Base-by-base conservation (phyloP, 1,140 invertebrate genomes). In the Drosophila ogumai region DNA sequence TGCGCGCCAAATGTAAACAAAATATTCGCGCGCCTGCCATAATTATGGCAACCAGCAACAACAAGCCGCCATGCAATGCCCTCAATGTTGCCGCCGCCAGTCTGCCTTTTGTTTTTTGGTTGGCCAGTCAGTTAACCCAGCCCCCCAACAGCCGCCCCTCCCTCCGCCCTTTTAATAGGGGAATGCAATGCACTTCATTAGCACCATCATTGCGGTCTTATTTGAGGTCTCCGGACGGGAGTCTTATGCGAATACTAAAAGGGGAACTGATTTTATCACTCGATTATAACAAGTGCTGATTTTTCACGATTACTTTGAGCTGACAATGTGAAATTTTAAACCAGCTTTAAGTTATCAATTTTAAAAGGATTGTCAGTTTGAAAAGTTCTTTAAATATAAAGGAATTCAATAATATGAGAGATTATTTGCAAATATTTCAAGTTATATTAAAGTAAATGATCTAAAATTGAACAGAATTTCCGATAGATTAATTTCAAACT, bases 11-110 rank as follows among this genome's bases (percentile, higher is more conserved):
- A 90, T 90, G 86, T 90, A 90, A 90, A 90, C 85, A 90, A 90
- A 90, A 90, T 90, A 90, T 90, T 90, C 81, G 85, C 85, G 85
- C 85, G 85, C 85, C 85, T 90, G 85, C 81, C 85, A 90, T 90
- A 90, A 90, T 90, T 90, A 90, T 90, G 86, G 85, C 86, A 85
- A 81, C 85, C 79, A 58, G 49, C 75, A 66, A 52, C 57, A 65
- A 57, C 60, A 65, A 46, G 36, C 82, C 17, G 81, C 72, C 85
- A 88, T 74, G 84, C 84, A 78, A 64, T 77, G 59, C 63, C 66
- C 63, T 50, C 66, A 50, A 61, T 75, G 60, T 61, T 52, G 56
- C 40, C 43, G 28, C 32, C 41, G 25, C 34, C 31, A 54, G 64
- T 54, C 61, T 64, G 67, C 41, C 71, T 72, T 87, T 87, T 87